phyloP scores from a whole-genome alignment of 2,113 vertebrate genomes.

The Archocentrus centrarchus region DNA sequence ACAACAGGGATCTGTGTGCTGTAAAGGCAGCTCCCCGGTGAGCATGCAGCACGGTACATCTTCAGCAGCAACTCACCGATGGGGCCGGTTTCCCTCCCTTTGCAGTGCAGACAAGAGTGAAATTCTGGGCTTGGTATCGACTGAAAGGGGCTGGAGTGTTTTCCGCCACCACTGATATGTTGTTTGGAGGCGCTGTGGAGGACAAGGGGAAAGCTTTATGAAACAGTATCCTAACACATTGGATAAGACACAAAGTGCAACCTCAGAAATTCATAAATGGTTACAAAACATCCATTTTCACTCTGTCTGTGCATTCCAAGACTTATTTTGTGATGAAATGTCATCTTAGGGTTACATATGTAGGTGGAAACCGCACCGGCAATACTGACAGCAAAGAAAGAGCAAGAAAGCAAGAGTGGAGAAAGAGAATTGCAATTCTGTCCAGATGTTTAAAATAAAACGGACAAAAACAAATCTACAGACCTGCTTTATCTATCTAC shows the following conservation, averaged over 20 bases:
- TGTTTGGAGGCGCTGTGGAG: constrained; percentile 89
- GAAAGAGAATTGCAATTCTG: not conserved
- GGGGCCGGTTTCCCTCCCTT: constrained; percentile 95
- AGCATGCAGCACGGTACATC: not conserved
- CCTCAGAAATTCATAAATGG: not conserved
- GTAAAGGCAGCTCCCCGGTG: constrained; percentile 16
- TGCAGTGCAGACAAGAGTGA: constrained; percentile 95
- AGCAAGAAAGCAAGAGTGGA: not conserved
- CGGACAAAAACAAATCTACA: constrained; percentile 33
- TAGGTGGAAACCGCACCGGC: not conserved
- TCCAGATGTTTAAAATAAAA: constrained; percentile 31
- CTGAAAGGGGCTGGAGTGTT: constrained; percentile 93
- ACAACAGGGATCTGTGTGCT: constrained; percentile 11
- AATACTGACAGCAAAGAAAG: constrained; percentile 3
- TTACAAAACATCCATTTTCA: constrained; percentile 7
- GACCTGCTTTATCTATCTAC: not conserved
- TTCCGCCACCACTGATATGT: constrained; percentile 92
- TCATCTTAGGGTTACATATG: constrained; percentile 1
- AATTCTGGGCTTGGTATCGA: constrained; percentile 97
- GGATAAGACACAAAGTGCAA: constrained; percentile 22
- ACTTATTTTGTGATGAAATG: constrained; percentile 10
- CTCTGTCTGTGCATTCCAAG: not conserved
- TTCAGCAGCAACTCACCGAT: constrained; percentile 82
- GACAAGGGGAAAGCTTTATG: constrained; percentile 38
- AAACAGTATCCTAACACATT: constrained; percentile 7